Evolutionary conservation across 1,140 invertebrate genomes (phyloP).

Genomic region (Leucophenga varia): DNA sequence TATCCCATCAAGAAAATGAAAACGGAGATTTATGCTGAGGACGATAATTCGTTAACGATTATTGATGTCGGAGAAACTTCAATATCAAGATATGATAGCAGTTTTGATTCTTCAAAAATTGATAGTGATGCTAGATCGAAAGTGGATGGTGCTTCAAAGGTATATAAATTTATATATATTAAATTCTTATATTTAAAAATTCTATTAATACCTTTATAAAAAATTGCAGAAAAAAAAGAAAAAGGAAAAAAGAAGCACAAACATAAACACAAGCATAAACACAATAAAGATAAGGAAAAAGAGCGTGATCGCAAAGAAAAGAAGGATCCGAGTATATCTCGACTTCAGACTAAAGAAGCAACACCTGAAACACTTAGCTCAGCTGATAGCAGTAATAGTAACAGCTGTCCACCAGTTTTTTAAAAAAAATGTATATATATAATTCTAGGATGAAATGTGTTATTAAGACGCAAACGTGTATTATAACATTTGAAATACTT

Average conservation of each 20-base stretch:
- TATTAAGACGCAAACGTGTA: neutral
- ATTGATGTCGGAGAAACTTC: conserved; percentile 31
- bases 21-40: conserved; percentile 31
- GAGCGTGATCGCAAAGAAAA: conserved; percentile 58
- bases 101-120: conserved; percentile 24
- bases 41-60: conserved; percentile 35
- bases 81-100: conserved; percentile 30
- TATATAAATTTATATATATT: conserved; percentile 11
- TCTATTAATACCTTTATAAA: no score
- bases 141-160: conserved; percentile 16
- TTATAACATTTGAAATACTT: conserved; percentile 44
- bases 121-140: conserved; percentile 29
- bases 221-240: conserved; percentile 77
- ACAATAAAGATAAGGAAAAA: conserved; percentile 62
- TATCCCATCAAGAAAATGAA: conserved; percentile 29
- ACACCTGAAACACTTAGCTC: conserved; percentile 63
- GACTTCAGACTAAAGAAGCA: conserved; percentile 57
- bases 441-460: neutral
- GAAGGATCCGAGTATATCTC: conserved; percentile 56
- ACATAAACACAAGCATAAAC: conserved; percentile 75
- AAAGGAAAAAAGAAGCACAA: conserved; percentile 83
- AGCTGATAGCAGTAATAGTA: conserved; percentile 59
- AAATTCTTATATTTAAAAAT: conserved; percentile 24
- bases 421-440: neutral
- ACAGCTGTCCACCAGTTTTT: conserved; percentile 28